These are phyloP conservation scores for Epinotia nisella DNA, from an alignment of 2,888 invertebrate genomes.

Conservation along the genomic window DNA sequence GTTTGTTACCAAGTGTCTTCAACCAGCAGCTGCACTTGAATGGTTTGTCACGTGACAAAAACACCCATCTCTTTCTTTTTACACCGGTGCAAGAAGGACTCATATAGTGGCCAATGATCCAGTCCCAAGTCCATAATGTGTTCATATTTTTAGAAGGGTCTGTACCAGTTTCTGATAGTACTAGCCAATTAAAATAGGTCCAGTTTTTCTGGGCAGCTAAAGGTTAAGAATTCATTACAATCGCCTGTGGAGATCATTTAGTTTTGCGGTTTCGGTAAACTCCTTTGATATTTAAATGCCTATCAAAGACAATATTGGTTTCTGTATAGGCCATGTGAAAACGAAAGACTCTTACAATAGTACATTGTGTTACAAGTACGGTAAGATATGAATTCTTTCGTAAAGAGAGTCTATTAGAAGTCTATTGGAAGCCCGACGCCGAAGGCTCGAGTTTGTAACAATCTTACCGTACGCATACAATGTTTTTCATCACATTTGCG, in stretches of 20 bases:
- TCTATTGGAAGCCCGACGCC: too few species aligned
- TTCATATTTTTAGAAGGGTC: conserved; percentile 20
- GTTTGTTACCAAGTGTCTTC: not conserved
- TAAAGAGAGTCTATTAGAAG: too few species aligned
- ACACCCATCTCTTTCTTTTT: conserved; percentile 4
- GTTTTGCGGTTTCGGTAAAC: conserved; percentile 7
- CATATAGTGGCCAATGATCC: not conserved
- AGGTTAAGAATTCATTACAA: conserved; percentile 18
- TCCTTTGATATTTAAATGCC: conserved; percentile 9
- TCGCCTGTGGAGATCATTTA: conserved; percentile 11
- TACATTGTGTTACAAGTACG: too few species aligned
- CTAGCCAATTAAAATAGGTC: conserved; percentile 22
- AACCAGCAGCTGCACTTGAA: not conserved
- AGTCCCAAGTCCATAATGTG: not conserved
- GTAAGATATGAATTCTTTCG: too few species aligned
- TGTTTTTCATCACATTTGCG: too few species aligned
- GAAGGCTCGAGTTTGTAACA: too few species aligned
- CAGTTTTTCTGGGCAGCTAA: conserved; percentile 28
- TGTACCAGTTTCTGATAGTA: conserved; percentile 16
- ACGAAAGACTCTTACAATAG: too few species aligned
- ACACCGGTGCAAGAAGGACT: not conserved
- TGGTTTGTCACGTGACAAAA: conserved; percentile 7
- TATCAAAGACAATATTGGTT: not conserved
- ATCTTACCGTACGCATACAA: too few species aligned
- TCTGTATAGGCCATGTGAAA: too few species aligned